Evolutionary conservation across 1,140 invertebrate genomes (phyloP), one percentile per base, ranked within the genome.

Genomic region (Colletes latitarsis): DNA sequence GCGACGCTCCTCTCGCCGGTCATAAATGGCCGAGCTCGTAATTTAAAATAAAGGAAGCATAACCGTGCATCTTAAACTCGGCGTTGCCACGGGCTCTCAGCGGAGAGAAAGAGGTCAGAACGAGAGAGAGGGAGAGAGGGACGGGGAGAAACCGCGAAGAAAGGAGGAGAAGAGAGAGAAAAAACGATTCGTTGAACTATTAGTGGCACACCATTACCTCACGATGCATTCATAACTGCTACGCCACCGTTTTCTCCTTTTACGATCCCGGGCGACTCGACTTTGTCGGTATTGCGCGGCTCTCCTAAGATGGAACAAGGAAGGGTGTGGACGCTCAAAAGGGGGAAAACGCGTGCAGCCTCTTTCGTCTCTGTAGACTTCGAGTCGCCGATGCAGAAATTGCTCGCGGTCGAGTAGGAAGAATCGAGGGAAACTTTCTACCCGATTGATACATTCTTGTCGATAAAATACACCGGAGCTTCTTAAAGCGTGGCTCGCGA

Each of bases 11-110:
- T 84, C 82, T 85, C 78, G 71, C 66, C 67, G 39, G 58, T 81
- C 81, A 87, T 89, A 89, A 88, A 89, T 81, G 83, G 58, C 77
- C 70, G 67, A 58, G 82, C 75, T 90, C 89, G 88, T 90, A 89
- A 90, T 90, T 90, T 87, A 83, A 86, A 83, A 84, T 88, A 85
- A 89, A 89, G 83, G 70, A 87, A 85, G 84, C 87, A 88, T 88
- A 88, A 90, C 82, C 62, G 83, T 89, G 89, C 85, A 84, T 86
- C 86, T 89, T 90, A 88, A 88, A 86, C 72, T 89, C 82, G 17
- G 39, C 60, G 53, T 69, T 84, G 72, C 76, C 57, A 64, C 73
- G 46, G 71, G 53, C 69, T 63, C 49, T 46, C 41, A 73, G 64
- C 58, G 69, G 41, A 53, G 68, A 55, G 69, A 69, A 19, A 30